A percentile compares a stretch with the other conserved stretches of the same genome.
Conservation (phyloP, 2,888 invertebrate species). For the Nemotelus nigrinus region DNA sequence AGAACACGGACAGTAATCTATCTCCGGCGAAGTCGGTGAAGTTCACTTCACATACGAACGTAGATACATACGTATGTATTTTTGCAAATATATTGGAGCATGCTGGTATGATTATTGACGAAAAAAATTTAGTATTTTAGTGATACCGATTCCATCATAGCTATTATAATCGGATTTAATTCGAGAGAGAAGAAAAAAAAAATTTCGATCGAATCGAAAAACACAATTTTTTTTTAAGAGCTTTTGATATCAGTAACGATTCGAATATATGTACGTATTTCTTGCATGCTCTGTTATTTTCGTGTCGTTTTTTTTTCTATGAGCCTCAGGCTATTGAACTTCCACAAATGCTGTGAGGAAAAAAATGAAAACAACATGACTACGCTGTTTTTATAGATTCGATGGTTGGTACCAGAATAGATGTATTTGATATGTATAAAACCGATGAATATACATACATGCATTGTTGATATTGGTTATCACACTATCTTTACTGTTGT, state of each 20-base stretch:
- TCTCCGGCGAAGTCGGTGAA: too few relatives aligned
- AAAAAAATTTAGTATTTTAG: not conserved
- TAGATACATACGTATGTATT: too few relatives aligned
- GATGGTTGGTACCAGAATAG: too few relatives aligned
- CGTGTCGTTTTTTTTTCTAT: not conserved
- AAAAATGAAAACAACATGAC: conserved; percentile 10
- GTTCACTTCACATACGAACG: too few relatives aligned
- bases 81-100: too few relatives aligned
- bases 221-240: not conserved
- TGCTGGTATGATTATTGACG: too few relatives aligned
- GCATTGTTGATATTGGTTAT: too few relatives aligned
- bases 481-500: too few relatives aligned
- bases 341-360: not conserved
- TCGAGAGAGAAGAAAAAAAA: not conserved
- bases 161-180: not conserved
- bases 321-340: conserved; percentile 8
- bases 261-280: too few relatives aligned
- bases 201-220: not conserved
- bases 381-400: not conserved
- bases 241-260: not conserved
- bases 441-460: too few relatives aligned
- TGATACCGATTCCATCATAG: not conserved
- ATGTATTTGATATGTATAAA: too few relatives aligned
- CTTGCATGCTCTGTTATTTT: not conserved
- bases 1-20: too few relatives aligned